A percentile compares a stretch with the other conserved stretches of the same genome.
Conservation (phyloP, 64 coral and sea anemone species). For the Orbicella faveolata region DNA sequence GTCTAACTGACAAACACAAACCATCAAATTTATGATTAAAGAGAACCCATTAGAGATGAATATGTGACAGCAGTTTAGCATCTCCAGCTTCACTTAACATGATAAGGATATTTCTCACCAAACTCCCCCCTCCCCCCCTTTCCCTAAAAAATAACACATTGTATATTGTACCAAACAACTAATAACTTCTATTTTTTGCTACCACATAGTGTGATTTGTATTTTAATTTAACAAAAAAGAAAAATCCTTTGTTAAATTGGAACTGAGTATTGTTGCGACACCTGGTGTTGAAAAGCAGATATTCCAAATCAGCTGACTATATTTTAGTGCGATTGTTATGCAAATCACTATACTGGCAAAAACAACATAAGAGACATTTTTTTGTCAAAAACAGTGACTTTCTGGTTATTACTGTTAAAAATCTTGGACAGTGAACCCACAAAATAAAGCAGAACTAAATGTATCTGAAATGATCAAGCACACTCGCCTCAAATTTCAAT, state of each 20-base stretch:
- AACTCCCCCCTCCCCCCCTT: background rate
- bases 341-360: background rate
- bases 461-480: background rate
- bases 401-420: background rate
- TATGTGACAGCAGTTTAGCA: background rate
- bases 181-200: background rate
- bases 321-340: background rate
- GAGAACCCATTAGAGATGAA: background rate
- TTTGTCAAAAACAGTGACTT: background rate
- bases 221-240: slow-evolving; percentile 8
- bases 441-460: background rate
- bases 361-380: background rate
- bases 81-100: background rate
- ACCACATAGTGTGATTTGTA: background rate
- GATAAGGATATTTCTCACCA: background rate
- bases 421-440: background rate
- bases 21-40: slow-evolving; percentile 1
- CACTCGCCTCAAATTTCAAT: background rate
- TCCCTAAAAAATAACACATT: background rate
- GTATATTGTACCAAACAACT: background rate
- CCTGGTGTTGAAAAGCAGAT: background rate
- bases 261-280: background rate
- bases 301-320: background rate
- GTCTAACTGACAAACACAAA: background rate
- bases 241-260: background rate